Conservation (phyloP, 2,888 invertebrate species). For the Cerceris rybyensis region DNA sequence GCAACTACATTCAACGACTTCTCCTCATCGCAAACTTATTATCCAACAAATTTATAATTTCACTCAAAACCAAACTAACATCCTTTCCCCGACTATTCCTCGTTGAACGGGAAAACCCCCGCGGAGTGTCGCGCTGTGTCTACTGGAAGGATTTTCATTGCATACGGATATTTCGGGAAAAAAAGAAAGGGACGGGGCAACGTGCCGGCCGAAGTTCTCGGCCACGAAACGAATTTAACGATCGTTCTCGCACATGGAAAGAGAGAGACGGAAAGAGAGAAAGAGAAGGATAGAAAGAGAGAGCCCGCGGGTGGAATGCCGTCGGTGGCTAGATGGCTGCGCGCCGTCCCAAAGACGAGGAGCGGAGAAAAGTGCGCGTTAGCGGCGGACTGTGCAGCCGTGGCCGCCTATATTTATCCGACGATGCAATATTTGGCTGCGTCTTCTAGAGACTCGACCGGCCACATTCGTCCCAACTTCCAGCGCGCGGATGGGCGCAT, state of each 20-base stretch:
- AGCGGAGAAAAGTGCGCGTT: slow-evolving; percentile 65
- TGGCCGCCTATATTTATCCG: slow-evolving; percentile 76
- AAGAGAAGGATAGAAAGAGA: no score
- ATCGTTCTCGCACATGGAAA: slow-evolving; percentile 68
- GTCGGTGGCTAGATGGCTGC: slow-evolving; percentile 62
- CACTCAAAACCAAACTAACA: background rate
- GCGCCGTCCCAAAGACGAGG: slow-evolving; percentile 61
- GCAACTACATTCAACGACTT: background rate
- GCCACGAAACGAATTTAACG: slow-evolving; percentile 71
- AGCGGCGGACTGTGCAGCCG: slow-evolving; percentile 65
- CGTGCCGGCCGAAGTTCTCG: slow-evolving; percentile 66
- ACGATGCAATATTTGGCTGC: slow-evolving; percentile 78
- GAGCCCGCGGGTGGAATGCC: slow-evolving; percentile 63
- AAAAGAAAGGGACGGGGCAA: slow-evolving; percentile 41
- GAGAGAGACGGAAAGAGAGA: slow-evolving; percentile 15
- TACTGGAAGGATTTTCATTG: slow-evolving; percentile 2
- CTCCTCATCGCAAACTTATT: background rate
- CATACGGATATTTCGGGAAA: slow-evolving; percentile 11
- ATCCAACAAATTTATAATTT: background rate
- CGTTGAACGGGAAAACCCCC: no score
- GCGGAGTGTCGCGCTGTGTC: background rate
- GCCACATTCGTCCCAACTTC: slow-evolving; percentile 70
- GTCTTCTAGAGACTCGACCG: slow-evolving; percentile 68
- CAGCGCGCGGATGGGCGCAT: slow-evolving; percentile 65
- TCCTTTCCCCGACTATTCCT: no score